Evolutionary conservation across 2,797 vertebrate genomes (phyloP), one percentile per base, ranked within the genome.

Genomic region (Myotis planiceps): DNA sequence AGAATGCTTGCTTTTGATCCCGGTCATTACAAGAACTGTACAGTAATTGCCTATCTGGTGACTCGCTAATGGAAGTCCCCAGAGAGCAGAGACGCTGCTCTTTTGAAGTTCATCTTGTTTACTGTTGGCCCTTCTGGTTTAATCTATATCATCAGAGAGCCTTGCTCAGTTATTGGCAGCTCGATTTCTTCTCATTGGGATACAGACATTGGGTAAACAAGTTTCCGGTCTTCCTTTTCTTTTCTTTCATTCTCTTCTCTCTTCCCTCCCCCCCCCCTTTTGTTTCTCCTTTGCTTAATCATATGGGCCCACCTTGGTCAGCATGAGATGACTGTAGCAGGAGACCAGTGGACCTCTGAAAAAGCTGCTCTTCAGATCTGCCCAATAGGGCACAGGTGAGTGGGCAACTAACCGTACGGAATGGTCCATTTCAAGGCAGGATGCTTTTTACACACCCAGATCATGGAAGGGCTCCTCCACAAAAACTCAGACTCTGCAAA

Each of bases 31-130:
- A 97, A 98, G 97, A 98, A 98, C 97, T 96, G 97, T 98, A 98
- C 98, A 97, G 97, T 99, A 99, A 99, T 99, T 99, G 98, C 98
- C 98, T 98, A 98, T 98, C 98, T 98, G 98, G 98, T 98, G 98
- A 98, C 98, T 98, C 66, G 2, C 98, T 99, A 99, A 98, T 98
- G 97, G 98, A 98, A 97, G 98, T 98, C 98, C 98, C 98, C 97
- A 96, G 98, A 98, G 98, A 98, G 97, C 95, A 23, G 96, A 98
- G 97, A 98, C 63, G 93, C 97, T 98, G 96, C 94, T 98, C 98
- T 97, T 98, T 98, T 99, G 98, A 98, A 98, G 98, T 97, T 98
- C 97, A 76, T 98, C 97, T 91, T 97, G 98, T 98, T 98, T 98
- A 97, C 97, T 92, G 88, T 98, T 98, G 97, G 98, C 94, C 98